Evolutionary conservation across 1,140 invertebrate genomes (phyloP), one percentile per base, ranked within the genome.

Genomic region (Pogonognathellus flavescens): DNA sequence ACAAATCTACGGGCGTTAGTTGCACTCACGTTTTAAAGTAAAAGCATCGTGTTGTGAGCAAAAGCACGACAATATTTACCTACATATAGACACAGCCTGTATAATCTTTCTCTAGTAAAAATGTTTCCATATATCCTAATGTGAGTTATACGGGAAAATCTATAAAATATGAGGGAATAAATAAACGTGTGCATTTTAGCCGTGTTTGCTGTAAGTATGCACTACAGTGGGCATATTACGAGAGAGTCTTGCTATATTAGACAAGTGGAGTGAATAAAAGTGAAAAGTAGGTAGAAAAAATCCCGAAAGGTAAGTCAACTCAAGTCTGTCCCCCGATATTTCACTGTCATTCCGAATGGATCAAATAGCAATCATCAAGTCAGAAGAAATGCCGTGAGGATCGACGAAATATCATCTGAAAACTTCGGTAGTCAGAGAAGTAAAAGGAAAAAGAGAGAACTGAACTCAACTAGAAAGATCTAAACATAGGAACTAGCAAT

Each of bases 321-420:
- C n/a, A 31, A 49, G 31, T 76, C 70, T 76, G n/a, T 76, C 41
- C 31, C 41, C 41, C 70, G 70, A 76, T 76, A 76, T 76, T 76
- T 76, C 41, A 76, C 70, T 76, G 70, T 76, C 70, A 76, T 31
- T 76, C 31, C 41, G 70, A 76, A 76, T 76, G 70, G 70, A 76
- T 76, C 70, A 76, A 76, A 76, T 76, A 76, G 70, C 70, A 76
- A 76, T 76, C 70, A 76, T 76, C 70, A 49, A 76, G 22, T 76
- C 22, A 76, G 14, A 76, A 76, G 70, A 76, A 57, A 76, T 76
- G 41, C 70, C 70, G 31, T 76, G n/a, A 66, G 62, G 20, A 66
- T 22, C 22, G 60, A 66, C 20, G 66, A 31, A 76, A 76, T 50
- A 76, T 76, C 70, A 76, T 76, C 22, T 76, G 70, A 76, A 76